Base-by-base conservation (phyloP, 2,888 invertebrate species). In the Aphodius sticticus region DNA sequence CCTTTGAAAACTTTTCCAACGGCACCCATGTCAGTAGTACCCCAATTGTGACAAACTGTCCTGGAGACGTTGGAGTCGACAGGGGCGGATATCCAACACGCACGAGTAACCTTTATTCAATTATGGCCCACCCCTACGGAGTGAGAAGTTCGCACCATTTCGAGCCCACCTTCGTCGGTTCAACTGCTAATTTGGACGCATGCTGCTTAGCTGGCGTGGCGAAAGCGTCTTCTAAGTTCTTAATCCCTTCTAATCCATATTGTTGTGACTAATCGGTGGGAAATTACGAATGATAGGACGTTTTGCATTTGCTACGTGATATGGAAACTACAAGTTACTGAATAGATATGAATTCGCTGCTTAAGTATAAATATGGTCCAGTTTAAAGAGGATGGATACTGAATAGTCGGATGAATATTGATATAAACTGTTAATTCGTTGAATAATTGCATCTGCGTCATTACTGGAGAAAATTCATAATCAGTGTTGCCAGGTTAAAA, bases 91-190 rank as follows among this genome's bases (percentile, higher is more conserved):
- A 77, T 70, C 81, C 77, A 77, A 76, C 80, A 82, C 80, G 81
- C 81, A 82, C 81, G 81, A 74, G 80, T 82, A 81, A 79, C 80
- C 76, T 75, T 76, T 77, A 83, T 81, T 83, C 82, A 83, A 82
- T 83, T 82, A 82, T 76, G 7, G 81, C 77, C 75, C 76, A 70
- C 76, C 70, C 76, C 76, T 79, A 71, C 77, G 16, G 70, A 69
- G 69, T 72, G 78, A 78, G 53, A 53, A 53, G 53, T 53, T 78
- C 75, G 75, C 75, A 38, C 36, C 74, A 78, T 69, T 78, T 69
- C 70, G 12, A 12, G 53, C 12, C 4, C 6, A 53, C 53, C 53
- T 2, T 53, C 53, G 53, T 9, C 53, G 53, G 12, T 53, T 12
- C 53, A 53, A 53, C 53, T 53, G 53, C 12, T 53, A 53, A 53